A percentile compares a stretch with the other conserved stretches of the same genome.
Conservation (phyloP, 64 coral and sea anemone species). For the Montipora sp. region DNA sequence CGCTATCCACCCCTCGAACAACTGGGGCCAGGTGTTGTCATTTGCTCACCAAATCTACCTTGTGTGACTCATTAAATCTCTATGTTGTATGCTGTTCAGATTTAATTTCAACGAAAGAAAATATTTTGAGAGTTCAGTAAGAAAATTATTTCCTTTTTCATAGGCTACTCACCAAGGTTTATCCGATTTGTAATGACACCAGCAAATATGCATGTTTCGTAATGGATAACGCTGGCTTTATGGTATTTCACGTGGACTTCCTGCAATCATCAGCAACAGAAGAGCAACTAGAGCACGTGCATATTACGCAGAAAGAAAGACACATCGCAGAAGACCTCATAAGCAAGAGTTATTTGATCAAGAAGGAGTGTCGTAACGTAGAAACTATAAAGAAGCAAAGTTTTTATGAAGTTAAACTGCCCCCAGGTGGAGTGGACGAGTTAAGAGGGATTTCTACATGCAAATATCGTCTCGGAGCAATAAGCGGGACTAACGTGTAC, state of each 20-base stretch:
- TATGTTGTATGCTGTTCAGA: too few species aligned
- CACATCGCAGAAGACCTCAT: constrained; percentile 49
- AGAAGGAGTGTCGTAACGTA: constrained; percentile 14
- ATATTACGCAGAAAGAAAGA: constrained; percentile 50
- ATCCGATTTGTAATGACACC: constrained; percentile 20
- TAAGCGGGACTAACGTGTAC: constrained; percentile 25
- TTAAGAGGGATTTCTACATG: background rate
- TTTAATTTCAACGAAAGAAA: too few species aligned
- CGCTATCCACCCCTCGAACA: too few species aligned
- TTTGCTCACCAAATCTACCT: too few species aligned
- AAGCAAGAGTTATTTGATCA: constrained; percentile 2
- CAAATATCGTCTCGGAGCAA: background rate
- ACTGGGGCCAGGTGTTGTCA: too few species aligned
- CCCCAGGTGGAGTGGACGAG: background rate
- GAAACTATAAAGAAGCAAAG: constrained; percentile 11
- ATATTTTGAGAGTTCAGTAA: too few species aligned
- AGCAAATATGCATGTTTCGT: constrained; percentile 35
- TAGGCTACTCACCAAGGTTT: constrained; percentile 44
- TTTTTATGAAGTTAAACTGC: constrained; percentile 56
- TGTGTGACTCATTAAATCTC: too few species aligned
- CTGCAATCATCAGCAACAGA: background rate
- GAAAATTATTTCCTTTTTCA: background rate
- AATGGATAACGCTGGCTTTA: constrained; percentile 48
- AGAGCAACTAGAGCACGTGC: constrained; percentile 14
- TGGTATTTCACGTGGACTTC: constrained; percentile 40